These are phyloP conservation scores for Arctopsyche grandis DNA, from an alignment of 1,140 invertebrate genomes.

Conservation along the genomic window DNA sequence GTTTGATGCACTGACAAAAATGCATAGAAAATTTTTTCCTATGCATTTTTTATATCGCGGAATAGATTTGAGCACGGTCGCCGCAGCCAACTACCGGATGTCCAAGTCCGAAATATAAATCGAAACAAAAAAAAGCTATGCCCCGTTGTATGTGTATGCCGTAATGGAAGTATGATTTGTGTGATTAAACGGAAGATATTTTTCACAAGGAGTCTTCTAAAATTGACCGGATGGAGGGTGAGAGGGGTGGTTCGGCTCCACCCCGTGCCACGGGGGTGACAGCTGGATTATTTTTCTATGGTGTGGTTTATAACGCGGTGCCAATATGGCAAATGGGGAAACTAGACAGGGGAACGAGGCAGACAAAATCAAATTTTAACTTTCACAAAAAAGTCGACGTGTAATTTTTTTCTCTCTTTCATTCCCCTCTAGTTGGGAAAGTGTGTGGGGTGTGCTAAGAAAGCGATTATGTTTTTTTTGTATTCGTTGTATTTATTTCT, in stretches of 20 bases:
- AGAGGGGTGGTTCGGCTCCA: background rate
- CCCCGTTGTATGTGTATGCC: too few species aligned
- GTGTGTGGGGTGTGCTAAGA: background rate
- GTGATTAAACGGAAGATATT: too few species aligned
- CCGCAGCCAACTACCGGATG: background rate
- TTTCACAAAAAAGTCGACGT: conserved; percentile 19
- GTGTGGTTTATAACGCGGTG: conserved; percentile 41
- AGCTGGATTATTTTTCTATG: conserved; percentile 45
- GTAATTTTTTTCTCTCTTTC: conserved; percentile 1
- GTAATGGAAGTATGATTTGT: too few species aligned
- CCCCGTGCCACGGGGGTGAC: conserved; percentile 24
- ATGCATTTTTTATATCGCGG: background rate
- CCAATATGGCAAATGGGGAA: conserved; percentile 34
- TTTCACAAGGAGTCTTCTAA: too few species aligned
- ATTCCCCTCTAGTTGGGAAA: background rate
- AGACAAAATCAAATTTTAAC: conserved; percentile 36
- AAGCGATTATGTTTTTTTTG: conserved; percentile 5
- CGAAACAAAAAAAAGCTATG: too few species aligned
- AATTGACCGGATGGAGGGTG: too few species aligned
- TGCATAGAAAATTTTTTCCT: conserved; percentile 6
- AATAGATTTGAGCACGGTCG: background rate
- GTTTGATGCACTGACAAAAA: conserved; percentile 11
- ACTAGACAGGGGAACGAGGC: background rate
- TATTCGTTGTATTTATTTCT: background rate
- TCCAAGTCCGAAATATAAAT: too few species aligned